A percentile compares a stretch with the other conserved stretches of the same genome.
Conservation (phyloP, 2,888 invertebrate genomes). For the Mythimna ferrago region DNA sequence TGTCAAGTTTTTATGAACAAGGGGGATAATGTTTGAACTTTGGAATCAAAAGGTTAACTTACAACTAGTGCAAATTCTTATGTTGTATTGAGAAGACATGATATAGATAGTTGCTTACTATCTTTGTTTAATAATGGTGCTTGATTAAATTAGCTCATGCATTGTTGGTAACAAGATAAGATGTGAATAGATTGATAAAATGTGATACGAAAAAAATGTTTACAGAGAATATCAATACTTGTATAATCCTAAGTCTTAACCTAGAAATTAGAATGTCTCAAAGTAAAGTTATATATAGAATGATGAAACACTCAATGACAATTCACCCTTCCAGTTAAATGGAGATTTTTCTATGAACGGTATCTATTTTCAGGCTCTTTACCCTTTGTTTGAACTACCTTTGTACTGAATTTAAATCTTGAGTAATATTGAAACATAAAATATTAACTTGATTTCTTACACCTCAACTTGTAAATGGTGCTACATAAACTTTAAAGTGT, state of each 20-base stretch:
- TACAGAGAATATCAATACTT: slow-evolving; percentile 45
- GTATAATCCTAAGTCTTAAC: slow-evolving; percentile 53
- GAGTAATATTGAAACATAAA: neutral
- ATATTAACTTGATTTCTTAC: neutral
- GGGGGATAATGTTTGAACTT: slow-evolving; percentile 54
- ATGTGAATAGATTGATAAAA: slow-evolving; percentile 57
- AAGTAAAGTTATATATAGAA: slow-evolving; percentile 53
- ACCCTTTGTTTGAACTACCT: slow-evolving; percentile 12
- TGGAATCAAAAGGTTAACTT: slow-evolving; percentile 55
- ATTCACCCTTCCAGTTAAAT: slow-evolving; percentile 40
- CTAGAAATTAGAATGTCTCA: slow-evolving; percentile 58
- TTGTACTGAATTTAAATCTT: neutral
- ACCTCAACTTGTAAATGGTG: neutral
- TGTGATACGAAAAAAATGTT: slow-evolving; percentile 50
- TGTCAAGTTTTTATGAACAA: slow-evolving; percentile 56
- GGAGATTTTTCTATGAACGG: slow-evolving; percentile 21
- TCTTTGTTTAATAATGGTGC: slow-evolving; percentile 60
- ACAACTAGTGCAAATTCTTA: slow-evolving; percentile 33
- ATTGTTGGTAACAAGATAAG: slow-evolving; percentile 66
- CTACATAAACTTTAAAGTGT: neutral
- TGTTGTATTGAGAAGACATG: slow-evolving; percentile 35
- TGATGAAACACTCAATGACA: slow-evolving; percentile 44
- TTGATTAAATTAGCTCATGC: slow-evolving; percentile 61
- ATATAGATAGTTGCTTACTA: slow-evolving; percentile 43
- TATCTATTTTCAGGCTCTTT: slow-evolving; percentile 28